Base-by-base conservation (phyloP, 2,797 vertebrate species). In the Gymnothorax reevesii region DNA sequence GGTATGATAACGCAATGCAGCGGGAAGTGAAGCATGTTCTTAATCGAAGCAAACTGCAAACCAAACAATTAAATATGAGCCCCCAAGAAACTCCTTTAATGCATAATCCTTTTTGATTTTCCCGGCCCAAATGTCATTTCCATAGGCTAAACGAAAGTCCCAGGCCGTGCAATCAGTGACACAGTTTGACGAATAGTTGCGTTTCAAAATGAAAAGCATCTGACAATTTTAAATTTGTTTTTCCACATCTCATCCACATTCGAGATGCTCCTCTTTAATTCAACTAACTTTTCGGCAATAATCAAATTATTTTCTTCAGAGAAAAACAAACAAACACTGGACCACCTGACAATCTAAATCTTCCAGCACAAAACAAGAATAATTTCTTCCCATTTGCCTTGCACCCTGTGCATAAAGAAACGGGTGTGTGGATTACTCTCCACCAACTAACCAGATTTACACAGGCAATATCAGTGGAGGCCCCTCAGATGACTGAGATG, bases 21-120 rank as follows among this genome's bases (percentile, higher is more conserved):
- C 54, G 17, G 69, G 10, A 82, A 62, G 85, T 52, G 86, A 73
- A 66, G 64, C 54, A 86, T 49, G 64, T 71, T 82, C 87, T 88
- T 83, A 84, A 86, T 87, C 86, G 83, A 79, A 89, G 84, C 83
- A 86, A 84, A 88, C 87, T 85, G 87, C 82, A 89, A 89, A 90
- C 89, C 85, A 87, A 89, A 83, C 64, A 22, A 79, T 82, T 62
- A 80, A 82, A 54, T 82, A 52, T 73, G 83, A 87, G 75, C 25
- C 20, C 55, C 82, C 49, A 75, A 80, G 57, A 84, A 4, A 73
- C 71, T 88, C 84, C 83, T 88, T 84, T 80, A 66, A 86, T 88
- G 85, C 82, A 73, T 87, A 88, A 90, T 89, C 57, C 87, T 87
- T 87, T 90, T 89, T 87, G 82, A 88, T 87, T 83, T 86, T 83